Percentiles rank a stretch among this genome's conserved stretches.
phyloP scores from a whole-genome alignment of 30 jellyfish, hydroid and myxozoan species.

The Sanderia malayensis region DNA sequence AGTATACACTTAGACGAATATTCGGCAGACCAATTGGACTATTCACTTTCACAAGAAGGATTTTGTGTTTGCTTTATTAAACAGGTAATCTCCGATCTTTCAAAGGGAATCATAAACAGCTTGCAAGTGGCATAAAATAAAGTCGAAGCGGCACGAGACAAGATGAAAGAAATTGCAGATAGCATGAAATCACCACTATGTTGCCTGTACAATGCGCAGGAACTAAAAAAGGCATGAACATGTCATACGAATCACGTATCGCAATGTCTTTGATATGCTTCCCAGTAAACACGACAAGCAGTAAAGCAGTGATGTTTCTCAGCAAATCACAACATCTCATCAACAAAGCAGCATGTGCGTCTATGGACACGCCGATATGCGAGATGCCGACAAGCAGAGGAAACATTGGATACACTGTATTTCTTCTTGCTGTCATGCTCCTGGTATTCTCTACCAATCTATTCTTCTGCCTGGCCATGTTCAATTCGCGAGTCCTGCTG shows the following conservation, averaged over 20 bases:
- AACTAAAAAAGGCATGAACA: neutral
- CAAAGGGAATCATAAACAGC: no score
- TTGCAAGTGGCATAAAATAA: no score
- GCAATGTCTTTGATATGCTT: constrained; percentile 10
- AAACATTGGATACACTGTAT: constrained; percentile 51
- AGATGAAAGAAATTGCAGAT: no score
- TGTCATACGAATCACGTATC: neutral
- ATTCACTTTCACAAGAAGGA: no score
- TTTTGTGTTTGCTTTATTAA: no score
- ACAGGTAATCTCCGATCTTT: no score
- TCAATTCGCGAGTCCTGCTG: constrained; percentile 34
- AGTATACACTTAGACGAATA: no score
- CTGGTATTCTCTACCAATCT: constrained; percentile 41
- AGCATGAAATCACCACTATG: neutral
- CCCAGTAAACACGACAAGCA: constrained; percentile 1
- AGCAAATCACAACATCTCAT: neutral
- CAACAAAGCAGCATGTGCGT: neutral
- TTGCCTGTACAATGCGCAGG: constrained; percentile 16
- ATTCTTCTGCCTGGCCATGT: constrained; percentile 44
- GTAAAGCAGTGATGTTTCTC: neutral
- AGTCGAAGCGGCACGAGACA: no score
- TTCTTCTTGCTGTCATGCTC: constrained; percentile 42
- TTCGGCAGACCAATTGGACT: no score
- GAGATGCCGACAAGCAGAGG: constrained; percentile 30
- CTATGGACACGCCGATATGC: constrained; percentile 8